Evolutionary conservation across 2,797 vertebrate species (phyloP), one percentile per base, ranked within the genome.

Genomic region (Oreochromis mossambicus): DNA sequence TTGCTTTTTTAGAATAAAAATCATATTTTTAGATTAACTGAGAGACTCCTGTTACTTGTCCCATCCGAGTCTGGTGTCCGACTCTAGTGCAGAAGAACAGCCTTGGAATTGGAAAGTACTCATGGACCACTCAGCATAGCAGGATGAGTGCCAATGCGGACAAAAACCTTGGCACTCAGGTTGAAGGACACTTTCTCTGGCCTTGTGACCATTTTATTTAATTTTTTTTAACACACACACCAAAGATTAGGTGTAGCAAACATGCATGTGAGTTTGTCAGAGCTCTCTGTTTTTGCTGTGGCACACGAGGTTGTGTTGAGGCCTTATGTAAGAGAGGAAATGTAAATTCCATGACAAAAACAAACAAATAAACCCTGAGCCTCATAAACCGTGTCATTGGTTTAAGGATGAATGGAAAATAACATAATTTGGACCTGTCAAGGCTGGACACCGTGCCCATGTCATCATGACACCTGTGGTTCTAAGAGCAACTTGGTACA

Each of bases 321-420:
- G 83, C 90, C 89, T 90, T 87, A 89, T 88, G 87, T 83, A 90
- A 92, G 87, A 90, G 82, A 92, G 93, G 94, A 93, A 95, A 94
- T 93, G 89, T 94, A 94, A 94, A 95, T 94, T 95, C 92, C 93
- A 93, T 92, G 92, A 93, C 89, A 93, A 94, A 95, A 94, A 96
- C 93, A 95, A 95, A 95, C 92, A 94, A 95, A 95, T 92, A 94
- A 94, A 91, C 88, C 87, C 89, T 68, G 82, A 91, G 87, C 84
- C 89, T 94, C 93, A 92, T 94, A 94, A 93, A 92, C 83, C 55
- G 80, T 92, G 94, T 94, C 93, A 92, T 54, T 90, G 84, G 89
- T 90, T 87, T 92, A 90, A 68, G 84, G 80, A 91, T 84, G 83
- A 85, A 92, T 94, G 94, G 95, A 96, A 96, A 95, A 95, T 93